Conservation (phyloP, 2,113 vertebrate genomes). For the Microtus ochrogaster region DNA sequence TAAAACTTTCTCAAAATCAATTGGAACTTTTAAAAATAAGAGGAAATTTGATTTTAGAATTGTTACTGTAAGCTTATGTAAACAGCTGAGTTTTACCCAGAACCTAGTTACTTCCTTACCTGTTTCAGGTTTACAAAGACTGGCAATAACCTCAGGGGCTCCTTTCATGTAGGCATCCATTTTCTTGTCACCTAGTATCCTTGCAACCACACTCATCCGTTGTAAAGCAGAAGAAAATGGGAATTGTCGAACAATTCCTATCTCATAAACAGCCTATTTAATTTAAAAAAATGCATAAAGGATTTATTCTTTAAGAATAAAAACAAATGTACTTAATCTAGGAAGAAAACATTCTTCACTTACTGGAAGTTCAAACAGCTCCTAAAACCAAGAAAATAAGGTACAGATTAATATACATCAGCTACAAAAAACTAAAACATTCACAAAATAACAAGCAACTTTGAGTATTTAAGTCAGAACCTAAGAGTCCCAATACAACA, state of each 20-base stretch:
- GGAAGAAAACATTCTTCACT: constrained; percentile 82
- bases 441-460: constrained; percentile 1
- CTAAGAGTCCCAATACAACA: neutral
- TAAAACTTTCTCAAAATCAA: constrained; percentile 92
- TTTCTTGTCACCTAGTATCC: constrained; percentile 93
- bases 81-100: neutral
- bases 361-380: constrained; percentile 95
- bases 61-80: neutral
- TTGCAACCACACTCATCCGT: constrained; percentile 95
- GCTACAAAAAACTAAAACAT: neutral
- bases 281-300: constrained; percentile 62
- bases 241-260: constrained; percentile 98
- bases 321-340: constrained; percentile 35
- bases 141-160: constrained; percentile 94
- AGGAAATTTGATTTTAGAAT: constrained; percentile 51
- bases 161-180: constrained; percentile 98
- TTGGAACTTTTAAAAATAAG: constrained; percentile 89
- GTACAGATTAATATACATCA: neutral
- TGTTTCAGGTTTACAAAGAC: constrained; percentile 94
- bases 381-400: constrained; percentile 85
- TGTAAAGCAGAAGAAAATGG: constrained; percentile 97
- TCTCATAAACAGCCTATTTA: constrained; percentile 92
- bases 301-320: constrained; percentile 14
- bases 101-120: constrained; percentile 83
- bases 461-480: neutral